These are phyloP conservation scores for Rotaria socialis DNA, from an alignment of 2,888 invertebrate species.

Conservation along the genomic window DNA sequence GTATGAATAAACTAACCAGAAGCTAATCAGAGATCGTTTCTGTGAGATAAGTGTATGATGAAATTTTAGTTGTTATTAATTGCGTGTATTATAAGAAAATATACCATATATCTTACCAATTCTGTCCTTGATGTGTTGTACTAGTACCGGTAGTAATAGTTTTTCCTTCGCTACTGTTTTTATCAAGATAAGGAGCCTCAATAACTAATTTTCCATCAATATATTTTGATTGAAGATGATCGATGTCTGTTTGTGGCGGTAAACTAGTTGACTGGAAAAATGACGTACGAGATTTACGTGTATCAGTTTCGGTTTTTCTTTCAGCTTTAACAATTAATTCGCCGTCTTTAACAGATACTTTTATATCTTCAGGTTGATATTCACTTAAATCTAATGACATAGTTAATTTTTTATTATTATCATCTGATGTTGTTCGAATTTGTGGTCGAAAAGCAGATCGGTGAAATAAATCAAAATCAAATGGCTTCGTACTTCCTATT, in stretches of 20 bases:
- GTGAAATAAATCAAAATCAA: slow-evolving; percentile 36
- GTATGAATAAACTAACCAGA: neutral
- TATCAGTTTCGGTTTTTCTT: slow-evolving; percentile 4
- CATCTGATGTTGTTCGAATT: neutral
- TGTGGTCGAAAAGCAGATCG: slow-evolving; percentile 25
- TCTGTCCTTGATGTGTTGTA: neutral
- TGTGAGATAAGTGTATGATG: neutral
- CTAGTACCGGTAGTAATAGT: neutral
- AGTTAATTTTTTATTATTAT: neutral
- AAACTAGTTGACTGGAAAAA: slow-evolving; percentile 33
- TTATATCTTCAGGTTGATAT: slow-evolving; percentile 12
- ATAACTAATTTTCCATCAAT: slow-evolving; percentile 12
- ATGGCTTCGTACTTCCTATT: neutral
- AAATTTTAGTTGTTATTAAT: too few relatives aligned
- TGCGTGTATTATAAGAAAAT: neutral
- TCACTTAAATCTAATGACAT: slow-evolving; percentile 28
- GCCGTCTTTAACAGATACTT: neutral
- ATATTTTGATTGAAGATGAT: slow-evolving; percentile 10
- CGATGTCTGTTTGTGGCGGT: slow-evolving; percentile 33
- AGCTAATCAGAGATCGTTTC: neutral
- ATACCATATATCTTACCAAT: neutral
- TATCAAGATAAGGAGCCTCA: slow-evolving; percentile 1
- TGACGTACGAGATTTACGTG: slow-evolving; percentile 28
- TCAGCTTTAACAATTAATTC: slow-evolving; percentile 34
- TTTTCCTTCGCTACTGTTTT: neutral